phyloP scores from a whole-genome alignment of 2,113 vertebrate species.

The Mormyrus iriodes region DNA sequence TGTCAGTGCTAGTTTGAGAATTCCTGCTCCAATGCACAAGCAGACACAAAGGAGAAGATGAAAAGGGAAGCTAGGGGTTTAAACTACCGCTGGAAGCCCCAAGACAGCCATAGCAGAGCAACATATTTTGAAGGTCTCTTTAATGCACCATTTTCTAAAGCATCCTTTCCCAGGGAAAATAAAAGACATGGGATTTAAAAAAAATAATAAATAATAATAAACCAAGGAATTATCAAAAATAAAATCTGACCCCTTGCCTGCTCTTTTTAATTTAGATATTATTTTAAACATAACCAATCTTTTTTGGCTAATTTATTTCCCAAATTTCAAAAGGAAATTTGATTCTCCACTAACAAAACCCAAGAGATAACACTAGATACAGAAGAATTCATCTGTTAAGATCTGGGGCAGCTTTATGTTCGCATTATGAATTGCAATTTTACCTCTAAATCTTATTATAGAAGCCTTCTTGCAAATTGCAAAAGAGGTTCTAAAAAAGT shows the following conservation, averaged over 20 bases:
- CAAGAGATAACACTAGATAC: not conserved
- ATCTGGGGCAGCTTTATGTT: not conserved
- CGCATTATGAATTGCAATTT: not conserved
- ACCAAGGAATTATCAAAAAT: not conserved
- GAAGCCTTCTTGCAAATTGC: not conserved
- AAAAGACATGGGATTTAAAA: not conserved
- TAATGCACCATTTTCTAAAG: not conserved
- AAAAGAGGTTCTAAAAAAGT: not conserved
- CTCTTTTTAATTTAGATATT: not conserved
- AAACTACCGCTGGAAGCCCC: not conserved
- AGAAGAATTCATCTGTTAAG: not conserved
- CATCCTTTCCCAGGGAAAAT: not conserved
- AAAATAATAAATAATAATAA: not conserved
- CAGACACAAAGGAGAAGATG: not conserved
- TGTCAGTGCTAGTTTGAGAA: slow-evolving; percentile 5
- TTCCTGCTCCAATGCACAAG: not conserved
- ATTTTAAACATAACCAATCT: not conserved
- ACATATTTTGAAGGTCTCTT: not conserved
- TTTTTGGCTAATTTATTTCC: not conserved
- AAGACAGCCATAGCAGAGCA: not conserved
- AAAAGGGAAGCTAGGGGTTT: slow-evolving; percentile 1
- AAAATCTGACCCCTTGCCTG: not conserved
- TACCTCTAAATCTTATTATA: not conserved
- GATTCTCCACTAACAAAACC: not conserved
- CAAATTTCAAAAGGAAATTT: not conserved